phyloP scores from a whole-genome alignment of 2,888 invertebrate genomes.

The Schizotus pectinicornis region DNA sequence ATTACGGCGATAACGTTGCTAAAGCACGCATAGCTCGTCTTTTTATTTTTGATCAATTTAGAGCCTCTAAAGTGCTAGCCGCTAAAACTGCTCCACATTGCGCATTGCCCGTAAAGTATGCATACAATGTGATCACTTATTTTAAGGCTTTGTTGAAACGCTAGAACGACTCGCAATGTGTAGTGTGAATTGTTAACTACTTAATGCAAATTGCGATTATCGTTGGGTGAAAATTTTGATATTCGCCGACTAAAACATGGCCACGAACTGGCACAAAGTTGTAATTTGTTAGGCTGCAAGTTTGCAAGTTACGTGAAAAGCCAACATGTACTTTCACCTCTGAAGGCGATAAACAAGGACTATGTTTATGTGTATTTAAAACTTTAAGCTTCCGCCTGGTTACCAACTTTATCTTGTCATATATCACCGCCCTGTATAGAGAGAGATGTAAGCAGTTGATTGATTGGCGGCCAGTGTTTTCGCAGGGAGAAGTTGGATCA shows the following conservation, averaged over 20 bases:
- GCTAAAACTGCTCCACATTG: no score
- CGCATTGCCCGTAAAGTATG: no score
- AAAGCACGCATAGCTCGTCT: conserved; percentile 1
- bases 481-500: no score
- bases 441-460: background rate
- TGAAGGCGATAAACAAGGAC: conserved; percentile 43
- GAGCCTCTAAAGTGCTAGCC: no score
- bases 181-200: no score
- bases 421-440: conserved; percentile 34
- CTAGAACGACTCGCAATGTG: no score
- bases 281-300: conserved; percentile 23
- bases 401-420: conserved; percentile 34
- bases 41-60: conserved; percentile 17
- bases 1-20: no score
- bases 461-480: conserved; percentile 8
- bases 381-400: conserved; percentile 44
- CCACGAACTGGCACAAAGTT: conserved; percentile 6
- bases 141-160: no score
- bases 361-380: conserved; percentile 50
- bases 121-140: no score
- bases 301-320: conserved; percentile 40
- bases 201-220: no score
- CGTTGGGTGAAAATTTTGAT: no score
- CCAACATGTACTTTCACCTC: conserved; percentile 38
- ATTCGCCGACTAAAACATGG: background rate